Evolutionary conservation across 2,888 invertebrate genomes (phyloP), one percentile per base, ranked within the genome.

Genomic region (Nomada ferruginata): DNA sequence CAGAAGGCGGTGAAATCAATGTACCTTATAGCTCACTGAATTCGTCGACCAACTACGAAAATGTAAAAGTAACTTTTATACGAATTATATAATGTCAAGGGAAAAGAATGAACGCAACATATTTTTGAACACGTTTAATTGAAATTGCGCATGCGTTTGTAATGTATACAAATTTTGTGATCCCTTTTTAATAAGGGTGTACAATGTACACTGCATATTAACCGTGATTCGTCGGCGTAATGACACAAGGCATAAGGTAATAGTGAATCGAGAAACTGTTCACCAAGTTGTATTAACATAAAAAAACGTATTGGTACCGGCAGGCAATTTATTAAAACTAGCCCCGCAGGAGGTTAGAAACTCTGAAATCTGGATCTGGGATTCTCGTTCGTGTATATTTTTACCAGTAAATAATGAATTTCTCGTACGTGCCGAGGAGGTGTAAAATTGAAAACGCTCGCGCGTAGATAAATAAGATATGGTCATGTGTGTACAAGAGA

Each of bases 261-360:
- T 1, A 2, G 26, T 23, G 5, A 53, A 36, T 55, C 20, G 36
- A 10, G 15, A 36, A 53, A 47, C 2, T 47, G 20, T 2, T 20
- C 1, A 23, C 15, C 11, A 10, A 53, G 13, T 29, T 23, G 29
- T 2, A 29, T 18, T 7, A 15, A 2, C 50, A 10, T 15, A 7
- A 15, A 3, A 23, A 11, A 63, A 50, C n/a, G 11, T 26, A 47
- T 18, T 36, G 26, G 20, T 2, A 7, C 23, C 13, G 18, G 47
- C 29, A 64, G 52, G 57, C 68, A 52, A 71, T 15, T 0, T 42
- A 23, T 2, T 10, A 1, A 18, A 60, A 13, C 2, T 2, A 13
- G 44, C 20, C 2, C 11, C 44, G 18, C 59, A 13, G 26, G 80
- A 80, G 81, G 81, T 81, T 81, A 81, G 81, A 78, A 60, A 52